A percentile compares a stretch with the other conserved stretches of the same genome.
These are phyloP conservation scores for Paracentrotus lividus DNA, from an alignment of 53 echinoderm and acorn worm genomes.

Conservation along the genomic window DNA sequence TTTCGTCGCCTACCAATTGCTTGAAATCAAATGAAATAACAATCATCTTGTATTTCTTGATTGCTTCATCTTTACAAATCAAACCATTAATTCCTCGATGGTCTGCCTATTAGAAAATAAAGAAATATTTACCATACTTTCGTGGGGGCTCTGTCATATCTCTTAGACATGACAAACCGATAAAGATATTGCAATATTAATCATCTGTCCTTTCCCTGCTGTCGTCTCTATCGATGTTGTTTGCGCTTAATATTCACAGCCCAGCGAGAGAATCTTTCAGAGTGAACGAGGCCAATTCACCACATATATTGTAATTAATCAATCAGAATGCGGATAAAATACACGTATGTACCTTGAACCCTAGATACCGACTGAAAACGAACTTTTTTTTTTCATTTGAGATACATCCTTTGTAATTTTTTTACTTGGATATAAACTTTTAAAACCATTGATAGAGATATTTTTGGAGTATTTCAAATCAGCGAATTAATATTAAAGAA, in stretches of 20 bases:
- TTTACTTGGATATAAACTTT: too few relatives aligned
- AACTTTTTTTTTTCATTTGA: too few relatives aligned
- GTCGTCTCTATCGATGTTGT: neutral
- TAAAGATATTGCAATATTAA: conserved; percentile 24
- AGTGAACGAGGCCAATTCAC: conserved; percentile 7
- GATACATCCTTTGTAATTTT: too few relatives aligned
- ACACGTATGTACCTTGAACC: conserved; percentile 15
- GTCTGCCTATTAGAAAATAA: conserved; percentile 17
- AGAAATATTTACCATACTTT: conserved; percentile 11
- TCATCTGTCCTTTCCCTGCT: conserved; percentile 12
- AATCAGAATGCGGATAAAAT: neutral
- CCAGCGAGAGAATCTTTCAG: neutral
- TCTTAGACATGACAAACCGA: neutral
- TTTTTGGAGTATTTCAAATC: too few relatives aligned
- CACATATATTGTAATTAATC: conserved; percentile 35
- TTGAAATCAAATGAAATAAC: neutral
- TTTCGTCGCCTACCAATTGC: conserved; percentile 26
- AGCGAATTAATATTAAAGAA: too few relatives aligned
- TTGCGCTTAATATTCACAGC: too few relatives aligned
- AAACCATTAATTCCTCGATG: conserved; percentile 4
- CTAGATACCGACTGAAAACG: neutral
- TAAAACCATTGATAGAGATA: too few relatives aligned
- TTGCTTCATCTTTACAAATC: neutral
- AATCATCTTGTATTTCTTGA: neutral
- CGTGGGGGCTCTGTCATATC: neutral